These are phyloP conservation scores for Acomys russatus DNA, from an alignment of 2,797 vertebrate genomes.

Conservation along the genomic window DNA sequence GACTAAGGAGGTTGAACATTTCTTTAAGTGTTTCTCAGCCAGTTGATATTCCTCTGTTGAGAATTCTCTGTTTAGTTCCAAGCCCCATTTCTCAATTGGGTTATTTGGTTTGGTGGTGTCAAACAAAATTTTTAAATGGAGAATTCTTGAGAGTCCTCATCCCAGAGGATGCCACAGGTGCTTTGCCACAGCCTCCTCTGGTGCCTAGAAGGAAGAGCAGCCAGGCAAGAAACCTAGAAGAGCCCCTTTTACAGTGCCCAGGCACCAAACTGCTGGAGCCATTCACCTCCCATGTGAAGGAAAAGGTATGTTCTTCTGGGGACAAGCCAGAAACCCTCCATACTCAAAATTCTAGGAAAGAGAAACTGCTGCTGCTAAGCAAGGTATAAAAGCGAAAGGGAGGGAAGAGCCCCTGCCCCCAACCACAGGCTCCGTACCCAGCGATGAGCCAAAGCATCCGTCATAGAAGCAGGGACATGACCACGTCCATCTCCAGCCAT, in stretches of 20 bases:
- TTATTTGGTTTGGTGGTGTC: no score
- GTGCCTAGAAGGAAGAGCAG: background rate
- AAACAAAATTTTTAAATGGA: background rate
- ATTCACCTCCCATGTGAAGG: background rate
- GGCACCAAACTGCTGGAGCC: background rate
- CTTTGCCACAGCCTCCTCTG: background rate
- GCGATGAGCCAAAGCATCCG: no score
- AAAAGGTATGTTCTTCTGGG: background rate
- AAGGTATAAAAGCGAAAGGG: background rate
- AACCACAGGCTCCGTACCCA: no score
- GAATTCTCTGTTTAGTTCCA: no score
- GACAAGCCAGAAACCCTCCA: background rate
- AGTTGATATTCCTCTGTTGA: no score
- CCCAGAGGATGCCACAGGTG: background rate
- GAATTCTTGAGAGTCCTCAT: background rate
- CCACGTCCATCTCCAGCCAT: no score
- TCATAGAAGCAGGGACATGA: no score
- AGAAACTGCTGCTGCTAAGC: background rate
- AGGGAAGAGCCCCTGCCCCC: no score
- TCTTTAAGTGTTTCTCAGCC: no score
- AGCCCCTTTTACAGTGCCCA: background rate
- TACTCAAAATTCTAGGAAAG: background rate
- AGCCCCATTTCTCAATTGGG: no score
- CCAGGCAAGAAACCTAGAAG: background rate
- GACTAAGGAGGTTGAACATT: no score